A percentile compares a stretch with the other conserved stretches of the same genome.
These are phyloP conservation scores for Galerucella nymphaeae DNA, from an alignment of 2,888 invertebrate species.

Conservation along the genomic window DNA sequence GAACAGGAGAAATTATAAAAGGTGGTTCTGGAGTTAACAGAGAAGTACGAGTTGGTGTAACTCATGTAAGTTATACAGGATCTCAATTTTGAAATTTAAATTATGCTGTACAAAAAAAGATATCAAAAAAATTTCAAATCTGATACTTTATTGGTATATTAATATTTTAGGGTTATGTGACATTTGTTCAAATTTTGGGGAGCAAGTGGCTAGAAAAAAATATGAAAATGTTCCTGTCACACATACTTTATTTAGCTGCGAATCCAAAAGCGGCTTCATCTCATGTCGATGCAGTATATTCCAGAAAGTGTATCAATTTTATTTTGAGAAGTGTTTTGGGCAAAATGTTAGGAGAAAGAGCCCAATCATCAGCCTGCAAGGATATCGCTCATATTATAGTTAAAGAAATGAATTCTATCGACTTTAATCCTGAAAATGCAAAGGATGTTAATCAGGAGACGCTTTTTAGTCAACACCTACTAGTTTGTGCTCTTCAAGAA, in stretches of 20 bases:
- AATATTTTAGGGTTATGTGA: constrained; percentile 87
- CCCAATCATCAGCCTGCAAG: constrained; percentile 94
- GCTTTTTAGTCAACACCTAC: constrained; percentile 87
- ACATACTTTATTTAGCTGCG: constrained; percentile 92
- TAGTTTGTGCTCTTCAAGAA: constrained; percentile 95
- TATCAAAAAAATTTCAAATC: too few species aligned
- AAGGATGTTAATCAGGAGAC: constrained; percentile 93
- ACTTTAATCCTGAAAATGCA: constrained; percentile 91
- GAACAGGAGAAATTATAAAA: constrained; percentile 94
- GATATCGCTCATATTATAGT: constrained; percentile 92
- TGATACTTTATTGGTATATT: not conserved
- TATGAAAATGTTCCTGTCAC: constrained; percentile 84
- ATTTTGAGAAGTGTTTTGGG: constrained; percentile 92
- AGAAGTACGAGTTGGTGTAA: constrained; percentile 97
- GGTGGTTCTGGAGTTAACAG: constrained; percentile 92
- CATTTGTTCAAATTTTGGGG: constrained; percentile 93
- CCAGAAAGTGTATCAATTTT: constrained; percentile 96
- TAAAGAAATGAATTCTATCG: constrained; percentile 95
- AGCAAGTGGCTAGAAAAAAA: constrained; percentile 95
- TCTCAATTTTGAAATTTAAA: too few species aligned
- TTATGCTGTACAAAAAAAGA: too few species aligned
- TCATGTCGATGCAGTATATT: constrained; percentile 97
- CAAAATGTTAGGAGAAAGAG: constrained; percentile 95
- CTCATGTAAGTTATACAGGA: constrained; percentile 77
- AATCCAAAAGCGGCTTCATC: constrained; percentile 96